Base-by-base conservation (phyloP, 2,888 invertebrate species). In the Pterostichus niger region DNA sequence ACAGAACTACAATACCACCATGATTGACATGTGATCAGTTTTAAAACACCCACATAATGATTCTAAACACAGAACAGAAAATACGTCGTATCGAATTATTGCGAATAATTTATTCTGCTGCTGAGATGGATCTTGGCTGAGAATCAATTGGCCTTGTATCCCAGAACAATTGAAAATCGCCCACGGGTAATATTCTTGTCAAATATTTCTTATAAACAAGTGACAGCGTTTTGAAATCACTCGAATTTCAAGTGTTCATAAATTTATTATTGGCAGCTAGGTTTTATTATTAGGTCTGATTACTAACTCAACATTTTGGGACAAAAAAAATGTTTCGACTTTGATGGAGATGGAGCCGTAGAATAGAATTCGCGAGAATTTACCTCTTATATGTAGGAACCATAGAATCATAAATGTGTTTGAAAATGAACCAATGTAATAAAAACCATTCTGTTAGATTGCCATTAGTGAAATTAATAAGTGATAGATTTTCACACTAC, bases 101-200 rank as follows among this genome's bases (percentile, higher is more conserved):
- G 64, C 40, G 13, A 64, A 31, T 61, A n/a, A 61, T 61, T 33
- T 9, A 40, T 64, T 64, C 33, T 64, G 15, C 10, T 7, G 17
- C n/a, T 61, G 35, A 10, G 40, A 64, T 64, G 64, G 17, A 64
- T 64, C 40, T 64, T 64, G 64, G 64, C 64, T 40, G 35, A 35
- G 64, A 64, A 64, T 64, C 64, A 64, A 35, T 64, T 64, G 64
- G 64, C 64, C 13, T 13, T 35, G 35, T 35, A 13, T 64, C 64
- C 64, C 40, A 40, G 40, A 64, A 64, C 64, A 64, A 35, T 64
- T 35, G 35, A 33, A 31, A 6, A 64, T 35, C 40, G 40, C 64
- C 56, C 56, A 56, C 56, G 56, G 56, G 56, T 56, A 9, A 56
- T 56, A 64, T 59, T 17, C 9, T 31, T 31, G 31, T 11, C 31